Conservation (phyloP, 2,797 vertebrate genomes). For the Rallus crepitans region DNA sequence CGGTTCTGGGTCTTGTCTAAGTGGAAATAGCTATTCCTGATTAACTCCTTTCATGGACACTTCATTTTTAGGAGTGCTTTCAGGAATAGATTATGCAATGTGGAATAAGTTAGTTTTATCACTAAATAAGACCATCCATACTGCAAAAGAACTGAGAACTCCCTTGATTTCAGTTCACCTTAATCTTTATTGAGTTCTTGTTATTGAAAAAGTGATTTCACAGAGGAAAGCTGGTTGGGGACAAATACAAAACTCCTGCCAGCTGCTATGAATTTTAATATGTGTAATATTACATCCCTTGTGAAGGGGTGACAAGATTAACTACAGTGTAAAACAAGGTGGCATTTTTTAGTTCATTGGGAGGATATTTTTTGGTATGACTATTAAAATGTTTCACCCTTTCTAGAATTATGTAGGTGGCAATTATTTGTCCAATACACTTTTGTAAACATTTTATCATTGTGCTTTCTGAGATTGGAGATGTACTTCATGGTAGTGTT, state of each 20-base stretch:
- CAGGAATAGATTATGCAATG: slow-evolving; percentile 11
- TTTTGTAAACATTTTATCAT: not conserved
- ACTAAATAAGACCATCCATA: not conserved
- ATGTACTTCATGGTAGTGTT: not conserved
- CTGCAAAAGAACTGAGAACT: not conserved
- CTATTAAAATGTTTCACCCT: not conserved
- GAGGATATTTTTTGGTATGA: not conserved
- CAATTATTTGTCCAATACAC: not conserved
- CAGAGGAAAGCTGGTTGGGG: not conserved
- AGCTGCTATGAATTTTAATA: not conserved
- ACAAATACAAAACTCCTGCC: not conserved
- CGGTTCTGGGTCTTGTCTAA: not conserved
- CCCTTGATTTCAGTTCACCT: not conserved
- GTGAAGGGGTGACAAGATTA: not conserved
- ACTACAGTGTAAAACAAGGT: not conserved
- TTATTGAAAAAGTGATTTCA: slow-evolving; percentile 9
- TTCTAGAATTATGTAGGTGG: not conserved
- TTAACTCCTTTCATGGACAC: not conserved
- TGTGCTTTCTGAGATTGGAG: not conserved
- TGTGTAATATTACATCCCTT: not conserved
- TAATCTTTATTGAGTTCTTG: not conserved
- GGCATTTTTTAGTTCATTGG: not conserved
- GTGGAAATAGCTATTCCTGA: not conserved
- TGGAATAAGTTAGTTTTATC: not conserved
- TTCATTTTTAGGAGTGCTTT: not conserved